Evolutionary conservation across 2,888 invertebrate species (phyloP), one percentile per base, ranked within the genome.

Genomic region (Melinaea marsaeus): DNA sequence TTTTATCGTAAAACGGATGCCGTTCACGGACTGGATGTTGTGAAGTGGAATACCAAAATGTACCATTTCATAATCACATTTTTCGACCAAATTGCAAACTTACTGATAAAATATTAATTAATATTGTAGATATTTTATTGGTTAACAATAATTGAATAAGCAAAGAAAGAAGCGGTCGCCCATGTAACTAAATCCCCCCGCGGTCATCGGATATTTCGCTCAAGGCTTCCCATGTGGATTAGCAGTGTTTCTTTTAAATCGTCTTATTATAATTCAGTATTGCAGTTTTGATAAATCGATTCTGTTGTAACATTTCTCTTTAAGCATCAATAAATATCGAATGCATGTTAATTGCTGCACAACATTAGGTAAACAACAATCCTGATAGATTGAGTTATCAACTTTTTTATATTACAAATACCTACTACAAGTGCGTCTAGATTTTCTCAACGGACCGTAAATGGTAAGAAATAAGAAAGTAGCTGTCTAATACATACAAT

Each of bases 391-490:
- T 42, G 42, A 22, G 51, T 9, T 51, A 51, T 51, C 51, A 32
- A 32, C 7, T 47, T 78, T 78, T 80, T 79, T 81, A 78, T 80
- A 78, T 79, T 73, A 77, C 78, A 79, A 71, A 72, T 70, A 79
- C 81, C 78, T 79, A 78, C 68, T 72, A 74, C 74, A 80, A 85
- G 84, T 85, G 80, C 81, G 65, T 85, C 85, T 83, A 76, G 83
- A 84, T 86, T 88, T 86, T 88, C 88, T 86, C 84, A 82, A 80
- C 84, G 78, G 78, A 78, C 88, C 86, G 81, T 89, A 88, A 85
- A 89, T 80, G 89, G 90, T 77, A 85, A 79, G 88, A 86, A 88
- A 86, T 86, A 84, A 85, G 90, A 90, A 90, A 90, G 90, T 88
- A 83, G 82, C 80, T 77, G 70, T 79, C 79, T 88, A 89, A 89